Percentiles rank a stretch among this genome's conserved stretches.
Evolutionary conservation across 2,888 invertebrate species (phyloP).

Genomic region (Hofmannophila pseudospretella): DNA sequence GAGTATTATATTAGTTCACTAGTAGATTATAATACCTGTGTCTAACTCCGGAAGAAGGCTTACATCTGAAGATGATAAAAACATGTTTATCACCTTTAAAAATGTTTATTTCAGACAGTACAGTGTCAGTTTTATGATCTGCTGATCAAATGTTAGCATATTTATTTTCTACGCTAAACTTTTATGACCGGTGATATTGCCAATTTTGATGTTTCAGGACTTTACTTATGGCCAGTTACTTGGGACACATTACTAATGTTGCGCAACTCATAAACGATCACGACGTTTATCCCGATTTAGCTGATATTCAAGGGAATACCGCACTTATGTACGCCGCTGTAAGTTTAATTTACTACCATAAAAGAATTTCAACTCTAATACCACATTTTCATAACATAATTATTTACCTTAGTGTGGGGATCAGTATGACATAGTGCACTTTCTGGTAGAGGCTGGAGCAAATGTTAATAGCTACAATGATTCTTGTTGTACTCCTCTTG

Average conservation of each 20-base stretch:
- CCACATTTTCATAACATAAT: no score
- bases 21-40: no score
- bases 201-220: slow-evolving; percentile 30
- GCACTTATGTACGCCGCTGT: slow-evolving; percentile 75
- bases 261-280: slow-evolving; percentile 48
- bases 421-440: slow-evolving; percentile 48
- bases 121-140: no score
- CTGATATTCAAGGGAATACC: slow-evolving; percentile 73
- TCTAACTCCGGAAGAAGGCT: no score
- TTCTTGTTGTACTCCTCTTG: slow-evolving; percentile 72
- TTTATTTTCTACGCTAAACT: no score
- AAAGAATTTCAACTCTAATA: no score
- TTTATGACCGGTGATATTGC: no score
- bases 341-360: slow-evolving; percentile 31
- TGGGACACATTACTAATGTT: slow-evolving; percentile 44
- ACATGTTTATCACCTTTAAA: no score
- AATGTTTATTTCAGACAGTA: no score
- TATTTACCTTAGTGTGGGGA: slow-evolving; percentile 41
- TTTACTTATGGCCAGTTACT: slow-evolving; percentile 53
- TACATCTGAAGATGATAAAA: no score
- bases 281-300: slow-evolving; percentile 63
- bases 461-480: slow-evolving; percentile 71
- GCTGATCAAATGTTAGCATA: no score
- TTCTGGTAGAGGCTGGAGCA: slow-evolving; percentile 71
- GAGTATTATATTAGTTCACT: no score